A percentile compares a stretch with the other conserved stretches of the same genome.
Evolutionary conservation across 64 coral and sea anemone genomes (phyloP).

Genomic region (Pachyseris speciosa): DNA sequence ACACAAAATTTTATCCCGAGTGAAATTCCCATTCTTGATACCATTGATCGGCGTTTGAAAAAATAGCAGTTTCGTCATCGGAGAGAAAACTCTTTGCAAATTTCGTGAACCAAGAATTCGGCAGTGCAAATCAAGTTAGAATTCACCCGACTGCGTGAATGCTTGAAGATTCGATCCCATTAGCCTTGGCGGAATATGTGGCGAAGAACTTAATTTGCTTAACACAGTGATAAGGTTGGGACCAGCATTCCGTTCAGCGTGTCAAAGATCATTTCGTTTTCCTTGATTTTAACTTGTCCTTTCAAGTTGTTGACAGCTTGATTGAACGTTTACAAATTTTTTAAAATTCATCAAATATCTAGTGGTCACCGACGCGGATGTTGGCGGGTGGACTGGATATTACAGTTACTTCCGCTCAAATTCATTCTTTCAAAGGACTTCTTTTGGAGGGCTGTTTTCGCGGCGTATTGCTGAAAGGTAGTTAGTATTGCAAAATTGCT

Average conservation of each 20-base stretch:
- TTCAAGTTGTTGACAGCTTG: slow-evolving; percentile 11
- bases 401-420: neutral
- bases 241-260: neutral
- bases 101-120: neutral
- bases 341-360: neutral
- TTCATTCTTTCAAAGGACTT: neutral
- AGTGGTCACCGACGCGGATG: neutral
- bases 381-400: neutral
- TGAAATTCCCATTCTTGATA: neutral
- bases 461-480: too few relatives aligned
- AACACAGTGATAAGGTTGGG: too few relatives aligned
- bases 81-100: neutral
- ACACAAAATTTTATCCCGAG: slow-evolving; percentile 3
- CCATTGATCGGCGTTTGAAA: neutral
- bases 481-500: neutral
- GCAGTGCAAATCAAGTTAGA: neutral
- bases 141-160: neutral
- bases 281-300: neutral
- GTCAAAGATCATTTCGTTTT: neutral
- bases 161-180: neutral
- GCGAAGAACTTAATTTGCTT: neutral
- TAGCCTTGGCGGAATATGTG: neutral
- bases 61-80: neutral
- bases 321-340: neutral
- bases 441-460: too few relatives aligned